Percentiles rank a stretch among this genome's conserved stretches.
Conservation (phyloP, 2,113 vertebrate species). For the Erythrolamprus reginae region DNA sequence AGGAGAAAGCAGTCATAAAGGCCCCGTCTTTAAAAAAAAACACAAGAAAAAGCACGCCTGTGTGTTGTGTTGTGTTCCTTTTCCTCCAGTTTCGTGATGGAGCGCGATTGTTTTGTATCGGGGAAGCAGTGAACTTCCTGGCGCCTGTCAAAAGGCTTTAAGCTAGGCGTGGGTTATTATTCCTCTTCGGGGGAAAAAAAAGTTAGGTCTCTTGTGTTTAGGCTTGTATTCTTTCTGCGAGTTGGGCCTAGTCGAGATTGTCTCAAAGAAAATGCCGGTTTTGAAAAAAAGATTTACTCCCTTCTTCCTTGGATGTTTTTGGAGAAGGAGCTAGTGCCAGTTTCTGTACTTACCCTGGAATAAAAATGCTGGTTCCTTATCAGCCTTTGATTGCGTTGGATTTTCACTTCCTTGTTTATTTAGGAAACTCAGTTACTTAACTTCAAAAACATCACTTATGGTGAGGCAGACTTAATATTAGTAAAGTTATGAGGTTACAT, state of each 20-base stretch:
- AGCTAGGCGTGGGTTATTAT: not conserved
- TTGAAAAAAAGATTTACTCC: not conserved
- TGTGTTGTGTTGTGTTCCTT: not conserved
- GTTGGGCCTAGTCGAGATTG: not conserved
- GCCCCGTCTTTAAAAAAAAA: not conserved
- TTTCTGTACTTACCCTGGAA: not conserved
- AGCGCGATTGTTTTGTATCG: not conserved
- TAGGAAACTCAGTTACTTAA: not conserved
- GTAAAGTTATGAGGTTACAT: not conserved
- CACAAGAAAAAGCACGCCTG: not conserved
- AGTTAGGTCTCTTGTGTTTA: not conserved
- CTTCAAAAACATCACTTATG: not conserved
- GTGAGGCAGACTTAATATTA: not conserved
- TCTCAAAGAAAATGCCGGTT: not conserved
- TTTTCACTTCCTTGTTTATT: not conserved
- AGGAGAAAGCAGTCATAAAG: not conserved
- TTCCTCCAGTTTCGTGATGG: not conserved
- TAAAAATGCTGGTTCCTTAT: not conserved
- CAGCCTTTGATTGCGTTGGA: not conserved
- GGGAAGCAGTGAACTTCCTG: not conserved
- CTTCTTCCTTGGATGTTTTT: not conserved
- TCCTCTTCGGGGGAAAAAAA: not conserved
- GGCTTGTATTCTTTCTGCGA: not conserved
- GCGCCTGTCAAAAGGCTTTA: not conserved
- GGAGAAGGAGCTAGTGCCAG: not conserved